Evolutionary conservation across 2,797 vertebrate species (phyloP), one percentile per base, ranked within the genome.

Genomic region (Rhynchonycteris naso): DNA sequence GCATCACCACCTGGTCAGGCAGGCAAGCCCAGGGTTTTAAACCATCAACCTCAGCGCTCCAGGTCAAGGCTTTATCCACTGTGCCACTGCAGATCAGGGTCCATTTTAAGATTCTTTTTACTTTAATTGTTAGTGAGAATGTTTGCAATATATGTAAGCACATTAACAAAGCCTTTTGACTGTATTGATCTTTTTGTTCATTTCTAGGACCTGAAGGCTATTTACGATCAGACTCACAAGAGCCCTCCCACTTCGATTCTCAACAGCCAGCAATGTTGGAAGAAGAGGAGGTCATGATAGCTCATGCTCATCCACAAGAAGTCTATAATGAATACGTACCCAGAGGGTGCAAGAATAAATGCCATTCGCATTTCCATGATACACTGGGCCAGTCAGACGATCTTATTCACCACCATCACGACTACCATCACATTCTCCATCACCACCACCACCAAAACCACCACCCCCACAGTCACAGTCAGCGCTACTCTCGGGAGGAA

Each of bases 361-460:
- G 99, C 97, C 99, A 99, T 97, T 99, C 99, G 28, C 99, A 99
- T 97, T 99, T 99, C 97, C 99, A 99, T 0, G 99, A 99, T 96
- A 99, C 99, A 1, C 98, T 99, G 43, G 99, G 99, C 54, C 99
- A 99, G 96, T 98, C 99, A 0, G 99, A 99, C 89, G 98, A 99
- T 82, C 98, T 99, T 91, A 99, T 99, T 93, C 99, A 99, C 98
- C 99, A 99, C 93, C 99, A 99, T 98, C 99, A 99, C 19, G 99
- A 99, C 98, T 99, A 99, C 98, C 99, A 99, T 97, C 99, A 99
- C 97, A 99, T 99, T 97, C 98, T 99, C 87, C 99, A 99, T 97
- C 99, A 99, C 97, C 99, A 99, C 96, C 99, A 99, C 95, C 99
- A 99, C 82, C 99, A 99, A 98, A 99, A 99, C 98, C 99, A 99